phyloP scores from a whole-genome alignment of 2,797 vertebrate species.

The Rallus crepitans region DNA sequence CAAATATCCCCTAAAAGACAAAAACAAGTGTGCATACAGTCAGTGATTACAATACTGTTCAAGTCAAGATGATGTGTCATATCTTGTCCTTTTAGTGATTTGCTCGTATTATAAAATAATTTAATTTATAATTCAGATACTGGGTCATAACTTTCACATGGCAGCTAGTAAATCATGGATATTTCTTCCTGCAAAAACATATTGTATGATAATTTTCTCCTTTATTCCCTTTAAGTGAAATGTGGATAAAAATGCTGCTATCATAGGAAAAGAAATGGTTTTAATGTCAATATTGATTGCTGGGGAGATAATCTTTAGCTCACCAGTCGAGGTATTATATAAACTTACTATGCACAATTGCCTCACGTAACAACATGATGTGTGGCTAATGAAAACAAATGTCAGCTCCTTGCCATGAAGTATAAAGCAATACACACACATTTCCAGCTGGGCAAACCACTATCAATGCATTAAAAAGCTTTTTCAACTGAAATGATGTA shows the following conservation, averaged over 20 bases:
- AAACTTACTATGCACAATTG: not conserved
- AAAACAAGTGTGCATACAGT: not conserved
- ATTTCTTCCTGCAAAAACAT: not conserved
- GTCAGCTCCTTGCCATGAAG: not conserved
- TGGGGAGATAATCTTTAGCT: not conserved
- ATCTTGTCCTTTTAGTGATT: not conserved
- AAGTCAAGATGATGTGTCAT: not conserved
- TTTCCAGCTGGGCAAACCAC: conserved; percentile 9
- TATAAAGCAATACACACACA: not conserved
- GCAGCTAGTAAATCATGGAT: not conserved
- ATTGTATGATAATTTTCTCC: not conserved
- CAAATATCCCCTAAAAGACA: not conserved
- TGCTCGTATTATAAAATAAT: not conserved
- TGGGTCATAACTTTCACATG: not conserved
- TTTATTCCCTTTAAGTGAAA: not conserved
- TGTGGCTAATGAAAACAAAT: conserved; percentile 18
- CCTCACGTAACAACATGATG: not conserved
- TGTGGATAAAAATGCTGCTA: not conserved
- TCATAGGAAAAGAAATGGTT: not conserved
- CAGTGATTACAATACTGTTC: not conserved
- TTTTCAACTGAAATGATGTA: not conserved
- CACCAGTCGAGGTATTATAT: not conserved
- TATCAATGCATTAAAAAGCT: not conserved
- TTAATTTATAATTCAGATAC: not conserved
- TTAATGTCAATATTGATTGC: not conserved